Base-by-base conservation (phyloP, 2,797 vertebrate species). In the Rhadinocentrus ornatus region DNA sequence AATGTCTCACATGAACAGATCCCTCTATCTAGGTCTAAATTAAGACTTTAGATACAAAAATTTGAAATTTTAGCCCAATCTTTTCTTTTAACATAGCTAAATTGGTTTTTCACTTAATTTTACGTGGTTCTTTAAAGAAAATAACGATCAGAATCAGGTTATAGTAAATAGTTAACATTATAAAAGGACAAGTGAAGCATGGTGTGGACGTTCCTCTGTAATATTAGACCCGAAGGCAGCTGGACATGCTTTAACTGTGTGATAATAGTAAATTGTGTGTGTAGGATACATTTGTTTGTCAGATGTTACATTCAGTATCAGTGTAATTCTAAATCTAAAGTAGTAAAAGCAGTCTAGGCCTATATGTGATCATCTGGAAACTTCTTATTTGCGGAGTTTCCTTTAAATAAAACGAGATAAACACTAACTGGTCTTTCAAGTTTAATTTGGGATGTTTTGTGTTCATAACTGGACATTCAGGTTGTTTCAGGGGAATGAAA, bases 291-390 rank as follows among this genome's bases (percentile, higher is more conserved):
- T 57, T 53, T 57, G 34, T 31, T 73, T 48, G 56, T 82, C 72
- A 52, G 69, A 65, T 83, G 62, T 77, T 83, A 88, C 78, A 85
- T 85, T 87, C 82, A 75, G 65, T 82, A 83, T 80, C 73, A 74
- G 46, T 53, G 79, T 78, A 3, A 48, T 59, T 50, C 73, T 87
- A 85, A 69, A 31, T 82, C 79, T 87, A 88, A 68, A 65, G 77
- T 52, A 81, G 69, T 81, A 75, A 78, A 79, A 71, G 79, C 71
- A 63, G 62, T 75, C 72, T 3, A 80, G 80, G 83, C 82, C 44
- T 60, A 72, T 29, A 39, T 24, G 61, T 83, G 80, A 65, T 83
- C 41, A 15, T 60, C 35, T 71, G 63, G 62, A 78, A 82, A 69
- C 62, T 78, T 27, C 15, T 22, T 32, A 18, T 22, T 15, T 44